These are phyloP conservation scores for Panthera uncia DNA, from an alignment of 2,113 vertebrate genomes.

Conservation along the genomic window DNA sequence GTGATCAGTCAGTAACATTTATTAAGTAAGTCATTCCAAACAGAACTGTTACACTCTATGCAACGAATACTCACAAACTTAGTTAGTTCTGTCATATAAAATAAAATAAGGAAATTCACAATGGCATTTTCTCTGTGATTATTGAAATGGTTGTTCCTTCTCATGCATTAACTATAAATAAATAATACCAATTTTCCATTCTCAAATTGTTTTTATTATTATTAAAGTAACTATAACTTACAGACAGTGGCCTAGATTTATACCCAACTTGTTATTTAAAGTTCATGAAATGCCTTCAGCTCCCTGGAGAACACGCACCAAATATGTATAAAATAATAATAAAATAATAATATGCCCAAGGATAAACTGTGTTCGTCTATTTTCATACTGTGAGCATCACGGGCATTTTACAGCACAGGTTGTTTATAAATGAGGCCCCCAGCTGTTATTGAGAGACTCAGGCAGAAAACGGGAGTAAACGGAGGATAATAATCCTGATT, in stretches of 20 bases:
- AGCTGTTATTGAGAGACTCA: constrained; percentile 56
- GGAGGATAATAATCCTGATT: constrained; percentile 61
- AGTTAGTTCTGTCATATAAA: constrained; percentile 1
- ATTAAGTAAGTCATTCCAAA: background rate
- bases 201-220: constrained; percentile 30
- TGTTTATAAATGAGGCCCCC: constrained; percentile 72
- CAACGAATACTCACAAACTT: background rate
- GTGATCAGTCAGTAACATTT: background rate
- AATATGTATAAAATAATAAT: constrained; percentile 57
- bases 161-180: constrained; percentile 48
- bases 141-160: constrained; percentile 9
- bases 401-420: constrained; percentile 53
- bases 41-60: background rate
- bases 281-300: constrained; percentile 55
- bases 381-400: constrained; percentile 68
- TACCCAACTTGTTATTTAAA: constrained; percentile 57
- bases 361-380: constrained; percentile 53
- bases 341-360: constrained; percentile 69
- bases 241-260: constrained; percentile 32
- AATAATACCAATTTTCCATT: background rate
- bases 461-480: constrained; percentile 55
- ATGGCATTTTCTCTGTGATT: constrained; percentile 15
- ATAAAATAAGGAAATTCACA: background rate
- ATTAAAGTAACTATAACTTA: constrained; percentile 44
- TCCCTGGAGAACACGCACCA: constrained; percentile 56